phyloP scores from a whole-genome alignment of 2,888 invertebrate genomes.

The Ichneumoninae sp. region DNA sequence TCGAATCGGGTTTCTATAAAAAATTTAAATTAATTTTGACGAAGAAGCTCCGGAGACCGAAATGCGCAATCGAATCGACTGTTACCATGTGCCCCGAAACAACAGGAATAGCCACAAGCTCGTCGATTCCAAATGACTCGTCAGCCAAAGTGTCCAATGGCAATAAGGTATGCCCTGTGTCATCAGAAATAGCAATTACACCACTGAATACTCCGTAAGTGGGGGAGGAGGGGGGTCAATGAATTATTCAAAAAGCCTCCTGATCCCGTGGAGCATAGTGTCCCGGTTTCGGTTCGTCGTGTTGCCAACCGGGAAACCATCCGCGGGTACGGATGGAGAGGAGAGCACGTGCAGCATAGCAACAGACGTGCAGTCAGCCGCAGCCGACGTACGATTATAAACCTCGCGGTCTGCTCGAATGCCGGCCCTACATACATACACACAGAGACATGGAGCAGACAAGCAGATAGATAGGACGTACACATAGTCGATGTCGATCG shows the following conservation, averaged over 20 bases:
- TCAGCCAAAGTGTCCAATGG: neutral
- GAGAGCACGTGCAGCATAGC: conserved; percentile 41
- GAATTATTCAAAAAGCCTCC: conserved; percentile 28
- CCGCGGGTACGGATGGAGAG: conserved; percentile 9
- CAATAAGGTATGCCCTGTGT: neutral
- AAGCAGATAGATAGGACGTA: conserved; percentile 22
- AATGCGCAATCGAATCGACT: neutral
- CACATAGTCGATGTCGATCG: conserved; percentile 66
- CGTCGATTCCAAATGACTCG: neutral
- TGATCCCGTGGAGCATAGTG: neutral
- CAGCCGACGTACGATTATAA: conserved; percentile 62
- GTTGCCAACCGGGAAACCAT: conserved; percentile 62
- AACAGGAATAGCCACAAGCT: neutral
- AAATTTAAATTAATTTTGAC: neutral
- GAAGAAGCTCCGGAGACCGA: neutral
- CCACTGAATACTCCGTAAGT: neutral
- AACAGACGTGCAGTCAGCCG: conserved; percentile 55
- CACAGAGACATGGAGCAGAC: conserved; percentile 11
- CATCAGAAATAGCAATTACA: conserved; percentile 3
- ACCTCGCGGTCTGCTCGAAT: conserved; percentile 49
- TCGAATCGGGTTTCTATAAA: neutral
- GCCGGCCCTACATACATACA: neutral
- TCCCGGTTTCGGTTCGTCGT: conserved; percentile 35
- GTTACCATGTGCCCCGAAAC: neutral
- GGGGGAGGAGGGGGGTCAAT: neutral